These are phyloP conservation scores for Rhinogobius similis DNA, from an alignment of 2,113 vertebrate species.

Conservation along the genomic window DNA sequence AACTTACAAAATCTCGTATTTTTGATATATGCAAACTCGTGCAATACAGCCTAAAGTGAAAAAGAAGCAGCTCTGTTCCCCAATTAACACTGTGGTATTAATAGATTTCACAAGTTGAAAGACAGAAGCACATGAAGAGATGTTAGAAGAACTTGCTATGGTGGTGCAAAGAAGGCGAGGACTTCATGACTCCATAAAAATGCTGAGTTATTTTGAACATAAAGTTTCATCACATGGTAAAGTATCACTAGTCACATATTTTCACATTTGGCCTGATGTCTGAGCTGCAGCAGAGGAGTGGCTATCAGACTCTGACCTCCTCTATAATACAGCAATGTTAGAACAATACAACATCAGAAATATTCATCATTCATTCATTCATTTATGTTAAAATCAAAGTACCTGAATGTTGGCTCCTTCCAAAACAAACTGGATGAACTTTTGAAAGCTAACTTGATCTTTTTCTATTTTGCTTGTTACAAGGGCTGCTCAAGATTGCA, in stretches of 20 bases:
- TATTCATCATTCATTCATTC: too few relatives aligned
- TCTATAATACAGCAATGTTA: conserved; percentile 25
- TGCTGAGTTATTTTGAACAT: background rate
- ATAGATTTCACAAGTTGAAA: conserved; percentile 62
- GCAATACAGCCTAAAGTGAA: conserved; percentile 18
- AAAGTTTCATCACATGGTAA: background rate
- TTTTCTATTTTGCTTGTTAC: too few relatives aligned
- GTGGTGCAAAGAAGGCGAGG: conserved; percentile 20
- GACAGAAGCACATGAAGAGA: conserved; percentile 19
- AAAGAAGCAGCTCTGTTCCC: conserved; percentile 38
- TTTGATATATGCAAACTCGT: background rate
- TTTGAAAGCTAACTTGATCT: too few relatives aligned
- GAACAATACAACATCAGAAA: background rate
- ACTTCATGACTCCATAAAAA: background rate
- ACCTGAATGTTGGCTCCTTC: too few relatives aligned
- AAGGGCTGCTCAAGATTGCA: too few relatives aligned
- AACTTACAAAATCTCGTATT: background rate
- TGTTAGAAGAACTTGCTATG: conserved; percentile 24
- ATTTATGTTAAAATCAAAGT: too few relatives aligned
- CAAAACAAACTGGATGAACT: background rate
- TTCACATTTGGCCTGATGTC: conserved; percentile 14
- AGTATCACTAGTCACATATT: background rate
- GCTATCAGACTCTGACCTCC: conserved; percentile 41
- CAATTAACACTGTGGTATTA: conserved; percentile 61
- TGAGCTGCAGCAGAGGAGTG: conserved; percentile 28